Evolutionary conservation across 2,113 vertebrate genomes (phyloP).

Genomic region (Ciconia maguari): DNA sequence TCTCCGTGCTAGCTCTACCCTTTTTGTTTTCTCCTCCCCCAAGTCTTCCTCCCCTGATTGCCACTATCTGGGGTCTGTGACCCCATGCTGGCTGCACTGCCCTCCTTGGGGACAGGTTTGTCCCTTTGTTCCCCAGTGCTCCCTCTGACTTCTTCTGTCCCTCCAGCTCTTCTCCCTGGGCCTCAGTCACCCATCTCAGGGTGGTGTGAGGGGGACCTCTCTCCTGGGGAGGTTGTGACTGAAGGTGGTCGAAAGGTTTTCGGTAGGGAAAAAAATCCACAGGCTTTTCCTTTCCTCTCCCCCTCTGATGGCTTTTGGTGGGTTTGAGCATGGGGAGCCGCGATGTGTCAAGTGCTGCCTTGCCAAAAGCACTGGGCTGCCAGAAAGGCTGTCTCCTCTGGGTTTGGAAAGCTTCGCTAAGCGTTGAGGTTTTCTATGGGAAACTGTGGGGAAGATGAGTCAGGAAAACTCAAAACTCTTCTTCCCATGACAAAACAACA

Average conservation of each 20-base stretch:
- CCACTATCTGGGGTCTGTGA: neutral
- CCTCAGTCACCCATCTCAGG: neutral
- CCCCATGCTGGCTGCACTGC: neutral
- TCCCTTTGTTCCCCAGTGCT: neutral
- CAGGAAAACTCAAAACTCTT: conserved; percentile 35
- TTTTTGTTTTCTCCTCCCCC: neutral
- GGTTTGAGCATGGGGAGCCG: neutral
- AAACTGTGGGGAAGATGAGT: conserved; percentile 38
- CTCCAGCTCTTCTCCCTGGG: neutral
- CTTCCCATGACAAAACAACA: neutral
- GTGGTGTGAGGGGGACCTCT: neutral
- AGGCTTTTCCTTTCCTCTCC: neutral
- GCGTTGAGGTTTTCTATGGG: neutral
- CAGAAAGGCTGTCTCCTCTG: conserved; percentile 11
- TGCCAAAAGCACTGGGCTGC: conserved; percentile 10
- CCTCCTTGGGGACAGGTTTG: neutral
- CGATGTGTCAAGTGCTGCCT: neutral
- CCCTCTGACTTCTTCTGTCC: neutral
- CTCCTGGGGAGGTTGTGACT: neutral
- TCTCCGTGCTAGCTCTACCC: neutral
- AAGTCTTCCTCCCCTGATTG: neutral
- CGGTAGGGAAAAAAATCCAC: accelerated
- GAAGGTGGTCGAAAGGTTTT: neutral
- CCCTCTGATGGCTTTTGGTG: neutral
- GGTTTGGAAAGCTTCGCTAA: neutral